A percentile compares a stretch with the other conserved stretches of the same genome.
phyloP scores from a whole-genome alignment of 53 echinoderm and acorn worm genomes.

The Patiria pectinifera region DNA sequence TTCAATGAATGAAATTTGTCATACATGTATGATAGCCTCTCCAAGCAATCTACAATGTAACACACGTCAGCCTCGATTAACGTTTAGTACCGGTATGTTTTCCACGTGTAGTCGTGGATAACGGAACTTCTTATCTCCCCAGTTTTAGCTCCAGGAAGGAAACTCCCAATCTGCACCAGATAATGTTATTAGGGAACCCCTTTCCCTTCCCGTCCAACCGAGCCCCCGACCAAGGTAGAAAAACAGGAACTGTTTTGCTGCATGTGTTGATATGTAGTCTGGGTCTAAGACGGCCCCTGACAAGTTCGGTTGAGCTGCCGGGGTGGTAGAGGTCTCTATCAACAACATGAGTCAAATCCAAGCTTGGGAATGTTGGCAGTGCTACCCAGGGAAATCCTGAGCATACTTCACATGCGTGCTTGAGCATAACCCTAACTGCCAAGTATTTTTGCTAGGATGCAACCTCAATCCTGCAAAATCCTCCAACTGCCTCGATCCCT shows the following conservation, averaged over 20 bases:
- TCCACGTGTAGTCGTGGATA: neutral
- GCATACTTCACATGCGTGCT: too few relatives aligned
- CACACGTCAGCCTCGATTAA: neutral
- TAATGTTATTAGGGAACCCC: conserved; percentile 31
- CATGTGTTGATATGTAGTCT: conserved; percentile 6
- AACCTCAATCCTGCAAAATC: too few relatives aligned
- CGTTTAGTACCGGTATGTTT: neutral
- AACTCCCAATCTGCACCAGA: neutral
- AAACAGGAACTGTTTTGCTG: conserved; percentile 47
- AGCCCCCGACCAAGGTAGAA: conserved; percentile 7
- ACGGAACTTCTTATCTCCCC: neutral
- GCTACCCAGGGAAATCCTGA: too few relatives aligned
- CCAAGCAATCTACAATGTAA: neutral
- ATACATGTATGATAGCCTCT: too few relatives aligned
- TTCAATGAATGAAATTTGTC: too few relatives aligned
- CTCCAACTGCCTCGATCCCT: too few relatives aligned
- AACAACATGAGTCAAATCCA: too few relatives aligned
- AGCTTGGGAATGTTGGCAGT: too few relatives aligned
- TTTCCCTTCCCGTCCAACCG: neutral
- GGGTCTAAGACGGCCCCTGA: neutral
- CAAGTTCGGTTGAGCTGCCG: too few relatives aligned
- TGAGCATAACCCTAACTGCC: too few relatives aligned
- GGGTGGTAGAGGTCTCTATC: too few relatives aligned
- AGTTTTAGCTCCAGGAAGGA: conserved; percentile 26
- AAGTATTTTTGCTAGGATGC: too few relatives aligned